phyloP scores from a whole-genome alignment of 1,140 invertebrate genomes.

The Phymorhynchus buccinoides region DNA sequence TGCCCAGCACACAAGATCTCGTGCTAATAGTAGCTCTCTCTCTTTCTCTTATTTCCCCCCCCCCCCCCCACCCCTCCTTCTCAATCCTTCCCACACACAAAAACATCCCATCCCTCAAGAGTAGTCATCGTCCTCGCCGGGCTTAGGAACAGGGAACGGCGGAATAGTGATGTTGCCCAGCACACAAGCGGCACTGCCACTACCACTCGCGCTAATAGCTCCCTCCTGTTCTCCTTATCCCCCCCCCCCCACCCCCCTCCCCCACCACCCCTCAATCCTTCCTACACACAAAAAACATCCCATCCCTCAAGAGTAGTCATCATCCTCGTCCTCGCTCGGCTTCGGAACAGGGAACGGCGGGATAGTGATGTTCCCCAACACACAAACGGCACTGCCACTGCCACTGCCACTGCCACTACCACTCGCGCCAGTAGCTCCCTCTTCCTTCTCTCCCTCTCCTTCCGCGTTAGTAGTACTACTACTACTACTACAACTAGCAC shows the following conservation, averaged over 20 bases:
- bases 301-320: conserved; percentile 19
- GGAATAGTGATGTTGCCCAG: conserved; percentile 22
- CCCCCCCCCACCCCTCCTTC: background rate
- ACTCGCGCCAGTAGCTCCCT: background rate
- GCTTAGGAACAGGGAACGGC: background rate
- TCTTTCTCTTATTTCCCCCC: background rate
- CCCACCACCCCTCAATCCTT: too few relatives aligned
- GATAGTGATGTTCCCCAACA: background rate
- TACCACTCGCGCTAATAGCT: background rate
- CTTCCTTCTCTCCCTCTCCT: background rate
- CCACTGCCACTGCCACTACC: too few relatives aligned
- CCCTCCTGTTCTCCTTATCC: background rate
- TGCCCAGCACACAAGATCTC: background rate
- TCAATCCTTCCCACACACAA: background rate
- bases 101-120: background rate
- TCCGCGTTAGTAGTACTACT: too few relatives aligned
- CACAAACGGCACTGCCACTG: background rate
- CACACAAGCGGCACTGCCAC: background rate
- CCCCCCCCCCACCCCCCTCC: too few relatives aligned
- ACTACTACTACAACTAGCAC: too few relatives aligned
- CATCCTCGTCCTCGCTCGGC: conserved; percentile 9
- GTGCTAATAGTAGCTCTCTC: background rate
- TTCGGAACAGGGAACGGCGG: conserved; percentile 7
- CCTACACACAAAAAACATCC: background rate
- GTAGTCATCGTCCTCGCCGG: conserved; percentile 31